phyloP scores from a whole-genome alignment of 2,888 invertebrate genomes.

The Drosophila kambysellisi region DNA sequence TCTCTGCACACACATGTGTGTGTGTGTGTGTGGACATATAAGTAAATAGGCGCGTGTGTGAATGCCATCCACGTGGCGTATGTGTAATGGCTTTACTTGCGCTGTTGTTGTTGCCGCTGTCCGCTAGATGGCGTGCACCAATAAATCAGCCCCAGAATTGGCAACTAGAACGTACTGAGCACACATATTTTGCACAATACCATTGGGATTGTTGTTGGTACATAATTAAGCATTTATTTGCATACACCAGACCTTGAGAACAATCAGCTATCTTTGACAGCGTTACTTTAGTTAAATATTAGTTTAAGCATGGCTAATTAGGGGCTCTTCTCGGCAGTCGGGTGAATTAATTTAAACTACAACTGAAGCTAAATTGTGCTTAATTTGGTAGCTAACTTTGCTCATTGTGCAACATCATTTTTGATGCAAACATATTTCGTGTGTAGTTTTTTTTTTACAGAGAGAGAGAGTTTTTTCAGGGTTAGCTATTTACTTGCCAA shows the following conservation, averaged over 20 bases:
- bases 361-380: not conserved
- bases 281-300: not conserved
- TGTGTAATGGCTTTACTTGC: conserved; percentile 35
- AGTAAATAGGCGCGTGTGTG: conserved; percentile 11
- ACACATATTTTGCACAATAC: conserved; percentile 23
- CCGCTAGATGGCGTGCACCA: conserved; percentile 43
- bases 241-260: conserved; percentile 19
- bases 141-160: conserved; percentile 22
- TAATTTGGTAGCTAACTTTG: not conserved
- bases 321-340: not conserved
- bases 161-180: conserved; percentile 10
- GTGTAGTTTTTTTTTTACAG: conserved; percentile 10
- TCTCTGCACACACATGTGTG: conserved; percentile 19
- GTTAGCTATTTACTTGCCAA: conserved; percentile 16
- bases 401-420: conserved; percentile 30
- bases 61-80: conserved; percentile 32
- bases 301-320: not conserved
- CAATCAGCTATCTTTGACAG: not conserved
- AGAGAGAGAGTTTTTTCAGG: conserved; percentile 32
- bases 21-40: not conserved
- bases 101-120: not conserved
- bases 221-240: conserved; percentile 56
- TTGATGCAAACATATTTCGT: conserved; percentile 30
- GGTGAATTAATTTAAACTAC: not conserved
- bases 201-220: conserved; percentile 46